phyloP scores from a whole-genome alignment of 1,140 invertebrate genomes.

The Anoplophora glabripennis region DNA sequence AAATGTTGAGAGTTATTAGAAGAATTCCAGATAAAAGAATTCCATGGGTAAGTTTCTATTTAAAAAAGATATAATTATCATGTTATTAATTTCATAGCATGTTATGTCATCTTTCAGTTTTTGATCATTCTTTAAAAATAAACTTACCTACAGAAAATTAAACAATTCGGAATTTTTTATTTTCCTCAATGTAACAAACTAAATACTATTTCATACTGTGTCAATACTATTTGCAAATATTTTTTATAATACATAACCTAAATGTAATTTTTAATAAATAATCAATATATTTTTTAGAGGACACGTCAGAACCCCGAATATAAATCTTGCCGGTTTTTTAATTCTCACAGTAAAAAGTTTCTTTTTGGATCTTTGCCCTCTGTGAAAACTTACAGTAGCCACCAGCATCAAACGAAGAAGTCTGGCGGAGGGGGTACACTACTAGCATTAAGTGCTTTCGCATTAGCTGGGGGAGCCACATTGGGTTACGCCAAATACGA shows the following conservation, averaged over 20 bases:
- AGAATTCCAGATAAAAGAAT: conserved; percentile 8
- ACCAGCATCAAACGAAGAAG: background rate
- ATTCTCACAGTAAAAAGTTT: too few relatives aligned
- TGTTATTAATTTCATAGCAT: conserved; percentile 9
- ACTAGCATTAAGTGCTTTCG: conserved; percentile 42
- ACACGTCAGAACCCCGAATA: background rate
- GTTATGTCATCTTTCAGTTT: conserved; percentile 20
- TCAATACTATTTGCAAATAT: too few relatives aligned
- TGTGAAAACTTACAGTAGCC: background rate
- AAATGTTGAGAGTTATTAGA: conserved; percentile 15
- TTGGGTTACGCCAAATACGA: conserved; percentile 68
- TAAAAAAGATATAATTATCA: conserved; percentile 16
- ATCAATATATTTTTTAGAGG: background rate
- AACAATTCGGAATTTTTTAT: background rate
- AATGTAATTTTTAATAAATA: background rate
- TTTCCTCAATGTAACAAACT: background rate
- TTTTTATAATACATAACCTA: background rate
- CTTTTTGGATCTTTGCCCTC: too few relatives aligned
- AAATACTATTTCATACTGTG: background rate
- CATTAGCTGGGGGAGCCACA: conserved; percentile 57
- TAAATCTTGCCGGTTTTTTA: too few relatives aligned
- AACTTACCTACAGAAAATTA: background rate
- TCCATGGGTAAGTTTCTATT: conserved; percentile 20
- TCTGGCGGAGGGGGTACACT: conserved; percentile 6
- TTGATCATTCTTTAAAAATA: conserved; percentile 11